A percentile compares a stretch with the other conserved stretches of the same genome.
Conservation (phyloP, 2,888 invertebrate genomes). For the Troides aeacus region DNA sequence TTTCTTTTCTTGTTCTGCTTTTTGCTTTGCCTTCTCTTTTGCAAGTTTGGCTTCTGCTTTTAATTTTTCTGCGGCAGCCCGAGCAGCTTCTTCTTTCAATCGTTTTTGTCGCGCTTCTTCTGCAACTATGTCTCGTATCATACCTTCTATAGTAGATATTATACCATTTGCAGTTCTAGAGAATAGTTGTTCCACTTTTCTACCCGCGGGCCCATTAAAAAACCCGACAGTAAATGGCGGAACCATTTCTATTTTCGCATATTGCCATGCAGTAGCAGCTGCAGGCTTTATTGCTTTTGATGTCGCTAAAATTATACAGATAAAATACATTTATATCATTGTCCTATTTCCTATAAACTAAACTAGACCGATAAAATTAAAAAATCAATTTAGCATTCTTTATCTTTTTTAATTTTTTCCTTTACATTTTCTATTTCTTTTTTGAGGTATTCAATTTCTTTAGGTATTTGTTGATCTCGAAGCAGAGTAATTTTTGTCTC, state of each 20-base stretch:
- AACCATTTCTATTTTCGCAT: constrained; percentile 63
- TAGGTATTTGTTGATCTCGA: constrained; percentile 50
- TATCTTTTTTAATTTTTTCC: constrained; percentile 39
- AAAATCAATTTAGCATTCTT: background rate
- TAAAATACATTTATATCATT: background rate
- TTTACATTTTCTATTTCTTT: constrained; percentile 53
- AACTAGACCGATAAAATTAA: background rate
- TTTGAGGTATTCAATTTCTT: constrained; percentile 57
- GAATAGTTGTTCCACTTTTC: constrained; percentile 47
- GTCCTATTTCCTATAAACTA: background rate
- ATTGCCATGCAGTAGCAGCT: constrained; percentile 54
- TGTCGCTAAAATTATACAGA: constrained; percentile 47
- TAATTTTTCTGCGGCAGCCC: constrained; percentile 46
- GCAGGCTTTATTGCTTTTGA: constrained; percentile 44
- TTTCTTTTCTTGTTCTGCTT: constrained; percentile 38
- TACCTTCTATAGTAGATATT: constrained; percentile 41
- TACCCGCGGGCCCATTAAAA: constrained; percentile 51
- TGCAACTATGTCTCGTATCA: constrained; percentile 50
- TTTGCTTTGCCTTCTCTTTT: constrained; percentile 38
- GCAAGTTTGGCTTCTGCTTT: constrained; percentile 45
- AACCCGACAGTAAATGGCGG: constrained; percentile 57
- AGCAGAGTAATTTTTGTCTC: constrained; percentile 42
- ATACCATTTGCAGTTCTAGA: constrained; percentile 41
- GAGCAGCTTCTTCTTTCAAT: constrained; percentile 47
- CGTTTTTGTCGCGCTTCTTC: constrained; percentile 41